A percentile compares a stretch with the other conserved stretches of the same genome.
phyloP scores from a whole-genome alignment of 2,113 vertebrate genomes.

The Oryzias woworae region DNA sequence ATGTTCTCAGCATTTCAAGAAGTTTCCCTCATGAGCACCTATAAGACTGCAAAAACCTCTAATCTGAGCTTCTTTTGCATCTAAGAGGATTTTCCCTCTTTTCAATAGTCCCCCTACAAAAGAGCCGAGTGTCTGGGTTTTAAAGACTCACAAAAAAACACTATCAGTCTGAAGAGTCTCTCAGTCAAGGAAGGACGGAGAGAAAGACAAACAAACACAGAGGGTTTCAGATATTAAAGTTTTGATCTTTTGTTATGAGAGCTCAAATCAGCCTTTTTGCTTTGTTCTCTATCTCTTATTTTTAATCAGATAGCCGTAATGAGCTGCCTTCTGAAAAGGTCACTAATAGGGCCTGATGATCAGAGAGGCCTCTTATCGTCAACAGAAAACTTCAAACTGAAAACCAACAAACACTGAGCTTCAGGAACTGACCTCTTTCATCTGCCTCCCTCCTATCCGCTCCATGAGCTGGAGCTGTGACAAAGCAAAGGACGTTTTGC shows the following conservation, averaged over 20 bases:
- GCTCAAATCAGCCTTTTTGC: slow-evolving; percentile 53
- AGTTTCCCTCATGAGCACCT: slow-evolving; percentile 16
- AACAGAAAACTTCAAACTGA: slow-evolving; percentile 54
- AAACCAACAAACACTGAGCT: slow-evolving; percentile 56
- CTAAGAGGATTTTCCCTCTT: slow-evolving; percentile 53
- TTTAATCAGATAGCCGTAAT: slow-evolving; percentile 57
- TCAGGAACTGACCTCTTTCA: slow-evolving; percentile 22
- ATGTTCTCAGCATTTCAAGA: slow-evolving; percentile 26
- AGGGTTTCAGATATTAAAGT: slow-evolving; percentile 42
- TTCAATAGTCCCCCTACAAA: slow-evolving; percentile 29
- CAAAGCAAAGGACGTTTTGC: no score
- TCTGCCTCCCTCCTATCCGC: slow-evolving; percentile 20
- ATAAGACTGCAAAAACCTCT: slow-evolving; percentile 37
- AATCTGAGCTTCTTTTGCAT: slow-evolving; percentile 34
- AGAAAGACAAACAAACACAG: slow-evolving; percentile 58
- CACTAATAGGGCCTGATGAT: slow-evolving; percentile 32
- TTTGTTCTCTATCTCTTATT: slow-evolving; percentile 26
- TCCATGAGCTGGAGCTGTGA: neutral
- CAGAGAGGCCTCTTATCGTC: slow-evolving; percentile 55
- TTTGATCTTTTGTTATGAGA: slow-evolving; percentile 56
- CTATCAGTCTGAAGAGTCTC: slow-evolving; percentile 43
- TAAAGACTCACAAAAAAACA: slow-evolving; percentile 36
- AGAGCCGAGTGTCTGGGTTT: slow-evolving; percentile 29
- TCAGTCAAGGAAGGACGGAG: slow-evolving; percentile 16
- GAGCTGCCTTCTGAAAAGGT: slow-evolving; percentile 43